Percentiles rank a stretch among this genome's conserved stretches.
phyloP scores from a whole-genome alignment of 1,140 invertebrate genomes.

The Drosophila lowei region DNA sequence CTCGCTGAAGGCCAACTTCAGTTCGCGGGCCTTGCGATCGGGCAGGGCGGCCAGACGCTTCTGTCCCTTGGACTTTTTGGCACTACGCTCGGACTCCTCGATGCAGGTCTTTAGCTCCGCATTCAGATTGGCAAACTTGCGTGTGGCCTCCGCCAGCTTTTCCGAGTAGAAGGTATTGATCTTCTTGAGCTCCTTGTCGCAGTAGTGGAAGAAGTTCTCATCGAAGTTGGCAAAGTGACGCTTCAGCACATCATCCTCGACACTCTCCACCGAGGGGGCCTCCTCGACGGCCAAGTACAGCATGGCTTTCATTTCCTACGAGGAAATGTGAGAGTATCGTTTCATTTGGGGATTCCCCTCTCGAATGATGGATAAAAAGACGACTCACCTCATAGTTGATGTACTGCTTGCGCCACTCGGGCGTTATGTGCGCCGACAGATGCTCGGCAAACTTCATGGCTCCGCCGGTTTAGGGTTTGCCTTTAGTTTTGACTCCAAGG shows the following conservation, averaged over 20 bases:
- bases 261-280: slow-evolving; percentile 93
- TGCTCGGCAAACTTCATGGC: slow-evolving; percentile 98
- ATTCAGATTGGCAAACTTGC: slow-evolving; percentile 95
- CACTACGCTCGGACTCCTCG: slow-evolving; percentile 86
- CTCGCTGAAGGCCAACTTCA: slow-evolving; percentile 99
- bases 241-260: slow-evolving; percentile 93
- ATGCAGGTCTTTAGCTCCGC: slow-evolving; percentile 92
- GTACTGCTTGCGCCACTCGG: slow-evolving; percentile 99
- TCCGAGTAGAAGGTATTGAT: slow-evolving; percentile 99
- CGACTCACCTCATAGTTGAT: slow-evolving; percentile 96
- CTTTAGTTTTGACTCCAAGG: too few species aligned
- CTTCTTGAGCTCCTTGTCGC: slow-evolving; percentile 97
- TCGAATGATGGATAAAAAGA: neutral
- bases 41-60: slow-evolving; percentile 85
- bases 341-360: too few species aligned
- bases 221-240: slow-evolving; percentile 97
- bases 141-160: slow-evolving; percentile 97
- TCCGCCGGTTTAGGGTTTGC: neutral
- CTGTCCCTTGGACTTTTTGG: slow-evolving; percentile 84
- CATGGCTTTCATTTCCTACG: slow-evolving; percentile 96
- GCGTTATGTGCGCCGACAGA: slow-evolving; percentile 97
- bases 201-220: slow-evolving; percentile 97
- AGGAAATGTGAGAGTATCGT: neutral
- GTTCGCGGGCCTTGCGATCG: slow-evolving; percentile 90
- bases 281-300: slow-evolving; percentile 94